Base-by-base conservation (phyloP, 2,797 vertebrate species). In the Okamejei kenojei region DNA sequence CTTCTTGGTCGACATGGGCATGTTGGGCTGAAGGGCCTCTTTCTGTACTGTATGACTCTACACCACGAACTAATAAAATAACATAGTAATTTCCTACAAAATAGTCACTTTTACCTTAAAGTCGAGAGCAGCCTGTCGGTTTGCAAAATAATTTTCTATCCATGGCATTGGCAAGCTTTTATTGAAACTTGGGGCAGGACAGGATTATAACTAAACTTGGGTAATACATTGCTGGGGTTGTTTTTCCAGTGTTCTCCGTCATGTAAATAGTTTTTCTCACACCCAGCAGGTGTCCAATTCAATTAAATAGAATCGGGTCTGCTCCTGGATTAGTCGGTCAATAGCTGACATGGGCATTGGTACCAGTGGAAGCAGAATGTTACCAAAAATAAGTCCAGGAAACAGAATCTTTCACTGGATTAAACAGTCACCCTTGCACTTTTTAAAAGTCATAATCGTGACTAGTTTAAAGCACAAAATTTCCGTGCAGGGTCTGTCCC, bases 231-330 rank as follows among this genome's bases (percentile, higher is more conserved):
- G 38, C 90, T 54, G 38, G 90, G 71, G 13, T 92, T 92, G 90
- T 76, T 54, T 91, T 73, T 92, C 90, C 45, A 45, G 68, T 76
- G 73, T 74, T 92, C 58, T 92, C 71, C 90, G 29, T 92, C 58
- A 92, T 74, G 90, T 74, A 76, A 92, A 38, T 92, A 74, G 90
- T 92, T 92, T 74, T 92, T 74, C 90, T 92, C 90, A 73, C 90
- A 92, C 90, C 90, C 90, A 92, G 71, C 73, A 76, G 90, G 90
- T 92, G 90, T 76, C 71, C 65, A 76, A 76, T 92, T 73, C 73
- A 92, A 76, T 92, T 92, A 92, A 92, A 92, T 58, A 92, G 90
- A 45, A 92, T 92, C 54, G 90, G 71, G 71, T 26, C 71, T 92
- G 90, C 90, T 74, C 23, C 68, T 92, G 71, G 71, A 76, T 92